These are phyloP conservation scores for Gambelia wislizenii DNA, from an alignment of 2,797 vertebrate genomes.

Conservation along the genomic window DNA sequence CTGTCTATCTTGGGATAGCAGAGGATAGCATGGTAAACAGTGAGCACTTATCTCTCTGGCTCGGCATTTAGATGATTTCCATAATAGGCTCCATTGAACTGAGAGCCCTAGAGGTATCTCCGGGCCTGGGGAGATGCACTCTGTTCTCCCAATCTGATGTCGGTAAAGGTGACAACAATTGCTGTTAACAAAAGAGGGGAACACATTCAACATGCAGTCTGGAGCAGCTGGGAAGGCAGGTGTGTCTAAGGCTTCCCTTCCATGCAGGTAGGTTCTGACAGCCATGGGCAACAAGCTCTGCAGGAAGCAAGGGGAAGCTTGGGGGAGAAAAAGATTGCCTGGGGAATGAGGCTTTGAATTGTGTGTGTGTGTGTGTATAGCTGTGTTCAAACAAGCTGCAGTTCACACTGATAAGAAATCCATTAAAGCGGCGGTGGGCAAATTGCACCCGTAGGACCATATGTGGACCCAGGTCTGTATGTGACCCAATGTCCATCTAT, in stretches of 20 bases:
- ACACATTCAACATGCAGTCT: conserved; percentile 41
- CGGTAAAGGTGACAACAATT: conserved; percentile 71
- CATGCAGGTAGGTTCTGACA: neutral
- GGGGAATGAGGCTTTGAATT: conserved; percentile 20
- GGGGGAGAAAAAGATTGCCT: conserved; percentile 26
- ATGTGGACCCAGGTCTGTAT: no score
- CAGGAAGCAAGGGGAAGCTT: neutral
- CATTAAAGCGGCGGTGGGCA: neutral
- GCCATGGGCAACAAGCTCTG: conserved; percentile 29
- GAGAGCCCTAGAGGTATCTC: conserved; percentile 77
- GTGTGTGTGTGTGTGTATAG: neutral
- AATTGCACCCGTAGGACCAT: no score
- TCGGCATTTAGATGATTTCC: conserved; percentile 81
- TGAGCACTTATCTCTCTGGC: conserved; percentile 75
- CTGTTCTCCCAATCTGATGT: conserved; percentile 77
- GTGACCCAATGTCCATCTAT: no score
- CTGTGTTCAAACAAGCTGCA: neutral
- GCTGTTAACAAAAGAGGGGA: conserved; percentile 65
- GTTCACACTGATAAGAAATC: neutral
- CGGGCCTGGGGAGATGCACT: conserved; percentile 63
- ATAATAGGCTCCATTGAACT: conserved; percentile 81
- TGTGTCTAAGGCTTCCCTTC: neutral
- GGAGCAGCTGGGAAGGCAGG: neutral
- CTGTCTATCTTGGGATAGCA: conserved; percentile 65
- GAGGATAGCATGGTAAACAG: conserved; percentile 74